Evolutionary conservation across 1,140 invertebrate species (phyloP), one percentile per base, ranked within the genome.

Genomic region (Scylla paramamosain): DNA sequence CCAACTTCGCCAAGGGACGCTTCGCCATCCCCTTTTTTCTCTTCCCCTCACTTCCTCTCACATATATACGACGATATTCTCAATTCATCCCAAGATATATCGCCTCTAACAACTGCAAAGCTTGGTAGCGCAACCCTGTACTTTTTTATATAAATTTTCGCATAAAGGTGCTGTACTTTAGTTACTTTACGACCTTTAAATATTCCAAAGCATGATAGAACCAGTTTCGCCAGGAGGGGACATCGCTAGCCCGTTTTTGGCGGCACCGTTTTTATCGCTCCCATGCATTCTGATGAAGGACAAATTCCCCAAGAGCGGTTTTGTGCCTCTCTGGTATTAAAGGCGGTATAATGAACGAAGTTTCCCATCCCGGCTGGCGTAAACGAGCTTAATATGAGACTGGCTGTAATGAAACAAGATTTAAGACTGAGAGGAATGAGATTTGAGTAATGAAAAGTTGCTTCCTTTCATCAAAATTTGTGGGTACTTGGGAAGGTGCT

Each of bases 221-320:
- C 86, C 31, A 87, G 39, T 46, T 87, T 32, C 86, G 87, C 48
- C 28, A 77, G 90, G 8, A 20, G 6, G 46, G 89, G n/a, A 25
- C 90, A 91, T 29, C n/a, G 28, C 52, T 8, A 28, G 29, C 8
- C 84, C 94, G 77, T 92, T 95, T 92, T 92, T 95, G 94, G 90
- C 94, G 39, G 29, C 91, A 16, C 94, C 67, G 84, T 95, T 93
- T 95, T 95, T 95, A 95, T 93, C 94, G 94, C 94, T 28, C 91
- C 91, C 67, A 88, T 95, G 94, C 94, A 95, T 95, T 95, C 91
- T 95, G 94, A 95, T 95, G 90, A 93, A 95, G 94, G 94, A 92
- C 94, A 91, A 95, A 91, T 87, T 92, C 94, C 94, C 90, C 77
- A 91, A 77, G 93, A 94, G 93, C 87, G 31, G 87, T 88, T 94